phyloP scores from a whole-genome alignment of 1,140 invertebrate species.

The Saccostrea cuccullata region DNA sequence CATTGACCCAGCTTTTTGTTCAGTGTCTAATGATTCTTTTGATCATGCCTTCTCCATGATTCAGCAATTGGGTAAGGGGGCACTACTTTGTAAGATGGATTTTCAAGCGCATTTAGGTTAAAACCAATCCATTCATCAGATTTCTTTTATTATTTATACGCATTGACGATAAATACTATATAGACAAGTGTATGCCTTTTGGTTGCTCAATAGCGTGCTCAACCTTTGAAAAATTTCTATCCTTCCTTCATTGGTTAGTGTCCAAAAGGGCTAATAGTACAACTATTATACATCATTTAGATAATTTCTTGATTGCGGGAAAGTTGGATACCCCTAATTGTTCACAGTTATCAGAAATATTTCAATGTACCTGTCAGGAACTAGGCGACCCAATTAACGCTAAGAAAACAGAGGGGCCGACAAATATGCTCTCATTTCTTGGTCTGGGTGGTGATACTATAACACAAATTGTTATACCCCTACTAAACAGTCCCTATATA shows the following conservation, averaged over 20 bases:
- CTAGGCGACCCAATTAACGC: too few relatives aligned
- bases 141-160: constrained; percentile 39
- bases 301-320: too few relatives aligned
- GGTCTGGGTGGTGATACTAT: too few relatives aligned
- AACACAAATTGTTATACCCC: too few relatives aligned
- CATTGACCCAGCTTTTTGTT: constrained; percentile 42
- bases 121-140: constrained; percentile 16
- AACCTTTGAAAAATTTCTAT: constrained; percentile 47
- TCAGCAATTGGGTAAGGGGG: background rate
- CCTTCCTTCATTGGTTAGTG: constrained; percentile 39
- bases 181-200: constrained; percentile 50
- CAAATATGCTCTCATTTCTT: too few relatives aligned
- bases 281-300: constrained; percentile 35
- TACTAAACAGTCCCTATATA: too few relatives aligned
- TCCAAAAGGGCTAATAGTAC: background rate
- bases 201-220: constrained; percentile 47
- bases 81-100: constrained; percentile 16
- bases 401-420: too few relatives aligned
- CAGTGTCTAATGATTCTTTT: constrained; percentile 42
- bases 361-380: too few relatives aligned
- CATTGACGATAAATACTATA: constrained; percentile 15
- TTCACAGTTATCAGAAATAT: too few relatives aligned
- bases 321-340: too few relatives aligned
- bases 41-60: constrained; percentile 19
- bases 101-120: too few relatives aligned